A percentile compares a stretch with the other conserved stretches of the same genome.
Evolutionary conservation across 2,888 invertebrate species (phyloP).

Genomic region (Diplazon laetatorius): DNA sequence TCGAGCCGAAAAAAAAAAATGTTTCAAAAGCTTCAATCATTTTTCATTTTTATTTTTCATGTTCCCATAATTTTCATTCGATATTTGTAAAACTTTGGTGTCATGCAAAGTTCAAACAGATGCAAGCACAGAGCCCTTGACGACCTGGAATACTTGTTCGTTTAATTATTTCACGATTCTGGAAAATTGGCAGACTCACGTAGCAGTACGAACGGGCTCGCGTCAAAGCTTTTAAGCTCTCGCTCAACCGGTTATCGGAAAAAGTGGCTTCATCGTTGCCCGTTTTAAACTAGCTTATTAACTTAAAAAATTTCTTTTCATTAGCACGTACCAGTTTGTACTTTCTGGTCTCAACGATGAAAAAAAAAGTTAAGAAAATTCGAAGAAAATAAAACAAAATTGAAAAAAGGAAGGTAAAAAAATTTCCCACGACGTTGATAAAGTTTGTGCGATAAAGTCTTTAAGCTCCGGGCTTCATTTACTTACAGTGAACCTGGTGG

Average conservation of each 20-base stretch:
- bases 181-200: not conserved
- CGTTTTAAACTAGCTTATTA: conserved; percentile 7
- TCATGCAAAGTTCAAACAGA: not conserved
- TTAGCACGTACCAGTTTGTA: not conserved
- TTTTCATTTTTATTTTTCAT: too few relatives aligned
- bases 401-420: not conserved
- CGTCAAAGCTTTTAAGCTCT: conserved; percentile 11
- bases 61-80: too few relatives aligned
- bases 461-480: too few relatives aligned
- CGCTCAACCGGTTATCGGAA: not conserved
- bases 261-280: conserved; percentile 2
- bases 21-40: too few relatives aligned
- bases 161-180: not conserved
- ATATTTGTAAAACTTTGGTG: not conserved
- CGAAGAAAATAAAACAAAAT: too few relatives aligned
- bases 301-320: conserved; percentile 4
- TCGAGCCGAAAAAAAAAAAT: too few relatives aligned
- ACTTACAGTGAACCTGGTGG: too few relatives aligned
- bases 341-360: not conserved
- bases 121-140: not conserved
- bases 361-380: not conserved
- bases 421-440: not conserved
- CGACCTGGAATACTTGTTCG: not conserved
- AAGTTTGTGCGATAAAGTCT: not conserved
- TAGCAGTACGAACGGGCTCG: too few relatives aligned